Evolutionary conservation across 37 sponge, comb jelly and placozoan genomes (phyloP).

Genomic region (Oscarella lobularis): DNA sequence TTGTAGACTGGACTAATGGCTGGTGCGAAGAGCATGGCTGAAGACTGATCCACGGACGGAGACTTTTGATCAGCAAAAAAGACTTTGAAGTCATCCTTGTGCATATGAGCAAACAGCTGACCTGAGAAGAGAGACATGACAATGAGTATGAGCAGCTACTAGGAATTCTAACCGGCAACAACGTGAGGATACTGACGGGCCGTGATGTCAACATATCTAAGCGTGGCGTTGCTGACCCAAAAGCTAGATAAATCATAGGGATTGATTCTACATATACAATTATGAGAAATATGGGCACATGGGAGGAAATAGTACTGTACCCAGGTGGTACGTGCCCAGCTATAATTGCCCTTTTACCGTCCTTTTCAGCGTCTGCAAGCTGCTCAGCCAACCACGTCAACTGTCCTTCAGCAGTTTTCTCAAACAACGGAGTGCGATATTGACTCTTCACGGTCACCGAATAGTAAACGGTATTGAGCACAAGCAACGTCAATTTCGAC

Average conservation of each 20-base stretch:
- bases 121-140: neutral
- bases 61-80: neutral
- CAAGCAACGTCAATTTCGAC: neutral
- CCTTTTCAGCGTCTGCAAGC: neutral
- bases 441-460: neutral
- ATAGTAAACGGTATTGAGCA: neutral
- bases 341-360: neutral
- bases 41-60: neutral
- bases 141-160: neutral
- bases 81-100: conserved; percentile 4
- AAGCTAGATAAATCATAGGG: neutral
- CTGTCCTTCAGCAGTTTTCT: neutral
- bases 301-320: too few relatives aligned
- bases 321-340: neutral
- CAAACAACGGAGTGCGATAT: neutral
- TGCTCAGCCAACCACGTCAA: neutral
- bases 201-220: neutral
- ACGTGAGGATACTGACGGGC: neutral
- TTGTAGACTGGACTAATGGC: conserved; percentile 2
- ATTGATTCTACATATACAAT: too few relatives aligned
- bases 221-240: neutral
- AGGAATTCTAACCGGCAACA: neutral
- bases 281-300: too few relatives aligned
- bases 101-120: conserved; percentile 5
- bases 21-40: neutral